phyloP scores from a whole-genome alignment of 1,140 invertebrate genomes.

The Pseudoatta argentina region DNA sequence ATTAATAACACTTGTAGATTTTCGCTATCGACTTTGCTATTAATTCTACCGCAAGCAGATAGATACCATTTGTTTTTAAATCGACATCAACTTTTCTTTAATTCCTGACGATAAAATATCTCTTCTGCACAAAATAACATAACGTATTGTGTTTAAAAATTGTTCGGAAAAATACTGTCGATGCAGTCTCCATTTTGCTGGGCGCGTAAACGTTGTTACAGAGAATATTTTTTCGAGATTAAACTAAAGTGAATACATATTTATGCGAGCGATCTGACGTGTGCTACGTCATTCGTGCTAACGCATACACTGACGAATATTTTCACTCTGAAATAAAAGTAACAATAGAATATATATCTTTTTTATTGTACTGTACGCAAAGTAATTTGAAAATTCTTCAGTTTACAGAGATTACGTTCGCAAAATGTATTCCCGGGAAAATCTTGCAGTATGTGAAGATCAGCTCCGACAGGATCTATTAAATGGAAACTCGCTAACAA shows the following conservation, averaged over 20 bases:
- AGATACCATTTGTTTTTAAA: background rate
- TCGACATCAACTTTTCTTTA: constrained; percentile 13
- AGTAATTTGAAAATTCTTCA: constrained; percentile 22
- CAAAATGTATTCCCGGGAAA: background rate
- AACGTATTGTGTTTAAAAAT: constrained; percentile 40
- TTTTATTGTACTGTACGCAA: background rate
- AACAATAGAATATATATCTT: constrained; percentile 24
- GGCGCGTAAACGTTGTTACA: constrained; percentile 48
- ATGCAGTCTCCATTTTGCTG: constrained; percentile 38
- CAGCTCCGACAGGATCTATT: constrained; percentile 39
- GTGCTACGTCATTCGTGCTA: constrained; percentile 25
- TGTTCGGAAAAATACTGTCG: constrained; percentile 45
- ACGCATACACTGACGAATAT: constrained; percentile 16
- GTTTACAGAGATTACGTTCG: constrained; percentile 29
- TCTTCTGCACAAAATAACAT: constrained; percentile 35
- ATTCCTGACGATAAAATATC: constrained; percentile 40
- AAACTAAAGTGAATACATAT: constrained; percentile 62
- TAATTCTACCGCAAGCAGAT: background rate
- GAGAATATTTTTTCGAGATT: constrained; percentile 58
- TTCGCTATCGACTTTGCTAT: background rate
- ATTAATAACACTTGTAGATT: constrained; percentile 1
- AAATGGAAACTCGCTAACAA: constrained; percentile 22
- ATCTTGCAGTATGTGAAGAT: constrained; percentile 13
- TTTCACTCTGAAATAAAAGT: constrained; percentile 38
- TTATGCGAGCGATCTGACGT: constrained; percentile 45